phyloP scores from a whole-genome alignment of 2,113 vertebrate genomes.

The Perca flavescens region DNA sequence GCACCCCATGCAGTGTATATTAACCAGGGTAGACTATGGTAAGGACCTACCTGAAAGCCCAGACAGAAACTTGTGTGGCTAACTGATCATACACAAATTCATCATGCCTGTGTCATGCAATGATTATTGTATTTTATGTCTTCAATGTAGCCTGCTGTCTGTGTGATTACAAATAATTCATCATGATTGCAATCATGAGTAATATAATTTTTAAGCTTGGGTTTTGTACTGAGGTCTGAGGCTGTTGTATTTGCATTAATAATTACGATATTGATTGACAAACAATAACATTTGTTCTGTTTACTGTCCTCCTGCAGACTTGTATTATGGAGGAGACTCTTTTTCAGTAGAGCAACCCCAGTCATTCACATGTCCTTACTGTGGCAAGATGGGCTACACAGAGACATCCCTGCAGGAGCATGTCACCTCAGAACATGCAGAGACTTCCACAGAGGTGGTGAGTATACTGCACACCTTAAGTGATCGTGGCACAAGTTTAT shows the following conservation, averaged over 20 bases:
- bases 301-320: constrained; percentile 85
- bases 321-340: constrained; percentile 99
- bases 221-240: not conserved
- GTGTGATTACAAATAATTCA: not conserved
- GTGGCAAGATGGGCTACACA: constrained; percentile 98
- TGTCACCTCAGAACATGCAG: constrained; percentile 96
- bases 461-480: constrained; percentile 65
- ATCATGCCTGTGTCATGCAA: not conserved
- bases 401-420: constrained; percentile 99
- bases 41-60: constrained; percentile 67
- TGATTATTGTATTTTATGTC: not conserved
- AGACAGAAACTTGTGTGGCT: not conserved
- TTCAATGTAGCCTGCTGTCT: not conserved
- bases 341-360: constrained; percentile 99
- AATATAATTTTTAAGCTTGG: not conserved
- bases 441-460: constrained; percentile 99
- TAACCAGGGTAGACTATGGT: constrained; percentile 99
- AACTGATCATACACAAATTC: not conserved
- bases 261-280: not conserved
- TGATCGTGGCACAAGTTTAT: too few relatives aligned
- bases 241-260: not conserved
- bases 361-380: constrained; percentile 99
- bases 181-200: not conserved
- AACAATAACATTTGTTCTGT: not conserved
- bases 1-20: constrained; percentile 99